Base-by-base conservation (phyloP, 1,140 invertebrate species). In the Heliothis virescens region DNA sequence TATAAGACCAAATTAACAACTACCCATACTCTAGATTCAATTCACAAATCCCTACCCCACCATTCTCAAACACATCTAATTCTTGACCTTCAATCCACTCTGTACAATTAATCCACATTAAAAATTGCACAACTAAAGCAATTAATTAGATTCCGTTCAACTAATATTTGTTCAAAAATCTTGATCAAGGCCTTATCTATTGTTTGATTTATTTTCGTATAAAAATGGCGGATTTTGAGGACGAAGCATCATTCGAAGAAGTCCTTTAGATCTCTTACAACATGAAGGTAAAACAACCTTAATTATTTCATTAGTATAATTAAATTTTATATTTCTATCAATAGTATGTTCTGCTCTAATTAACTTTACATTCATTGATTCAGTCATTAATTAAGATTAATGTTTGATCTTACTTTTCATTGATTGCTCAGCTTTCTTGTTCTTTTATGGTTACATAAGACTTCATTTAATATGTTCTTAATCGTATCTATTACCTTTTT, bases 121-220 rank as follows among this genome's bases (percentile, higher is more conserved):
- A 53, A 69, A 67, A 82, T 82, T 81, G 84, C 83, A 82, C 80
- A 87, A 85, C 80, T 55, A 59, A 79, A 73, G 67, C 75, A 41
- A 41, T 57, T 71, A 84, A 82, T 83, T 60, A 81, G 76, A 80
- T 52, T 76, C 41, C 67, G 57, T 77, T 83, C 55, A 74, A 67
- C 57, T 67, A 86, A 86, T 86, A 86, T 86, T 86, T 79, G 71
- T 15, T 29, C 18, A 13, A 50, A 41, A 50, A 57, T 60, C 13
- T 53, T 13, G 10, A 80, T 59, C 18, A 73, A 65, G 63, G 79
- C 53, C 73, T 78, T 41, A 59, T 34, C 63, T 63, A 74, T 79
- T 81, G 77, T 83, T 82, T 75, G 80, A 72, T 12, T 77, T 79
- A 75, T 79, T 60, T 82, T 47, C 15, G 79, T 83, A 83, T 83